Evolutionary conservation across 2,113 vertebrate species (phyloP).

Genomic region (Dascyllus trimaculatus): DNA sequence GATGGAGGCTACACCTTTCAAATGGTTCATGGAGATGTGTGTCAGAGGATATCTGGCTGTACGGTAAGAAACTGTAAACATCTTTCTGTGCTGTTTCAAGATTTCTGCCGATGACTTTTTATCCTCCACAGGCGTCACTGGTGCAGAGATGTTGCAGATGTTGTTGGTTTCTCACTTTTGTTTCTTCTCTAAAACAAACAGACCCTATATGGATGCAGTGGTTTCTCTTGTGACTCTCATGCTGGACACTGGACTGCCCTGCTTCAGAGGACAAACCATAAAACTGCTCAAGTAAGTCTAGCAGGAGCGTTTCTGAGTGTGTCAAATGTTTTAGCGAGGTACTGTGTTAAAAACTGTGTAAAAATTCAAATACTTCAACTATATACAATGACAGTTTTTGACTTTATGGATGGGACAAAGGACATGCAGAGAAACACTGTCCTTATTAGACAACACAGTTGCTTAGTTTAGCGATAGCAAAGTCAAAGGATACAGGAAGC

Average conservation of each 20-base stretch:
- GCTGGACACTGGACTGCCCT: slow-evolving; percentile 96
- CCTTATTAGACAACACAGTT: no score
- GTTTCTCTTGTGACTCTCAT: slow-evolving; percentile 95
- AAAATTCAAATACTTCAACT: neutral
- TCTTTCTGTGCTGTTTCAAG: neutral
- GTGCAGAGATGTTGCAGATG: neutral
- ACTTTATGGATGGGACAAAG: no score
- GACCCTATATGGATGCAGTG: slow-evolving; percentile 98
- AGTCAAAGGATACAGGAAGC: no score
- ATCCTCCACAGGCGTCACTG: neutral
- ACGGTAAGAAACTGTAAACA: slow-evolving; percentile 83
- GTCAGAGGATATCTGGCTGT: slow-evolving; percentile 97
- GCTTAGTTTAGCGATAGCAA: no score
- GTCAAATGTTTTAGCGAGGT: neutral
- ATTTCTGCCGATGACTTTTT: neutral
- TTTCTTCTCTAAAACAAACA: slow-evolving; percentile 56
- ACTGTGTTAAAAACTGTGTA: slow-evolving; percentile 3
- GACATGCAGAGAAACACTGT: no score
- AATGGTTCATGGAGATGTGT: slow-evolving; percentile 99
- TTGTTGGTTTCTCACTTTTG: neutral
- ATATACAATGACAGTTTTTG: neutral
- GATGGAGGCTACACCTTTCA: slow-evolving; percentile 99
- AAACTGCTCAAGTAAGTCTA: slow-evolving; percentile 94
- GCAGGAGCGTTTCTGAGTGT: neutral
- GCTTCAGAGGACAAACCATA: slow-evolving; percentile 98